Evolutionary conservation across 2,797 vertebrate species (phyloP), one percentile per base, ranked within the genome.

Genomic region (Rhinogobio ventralis): DNA sequence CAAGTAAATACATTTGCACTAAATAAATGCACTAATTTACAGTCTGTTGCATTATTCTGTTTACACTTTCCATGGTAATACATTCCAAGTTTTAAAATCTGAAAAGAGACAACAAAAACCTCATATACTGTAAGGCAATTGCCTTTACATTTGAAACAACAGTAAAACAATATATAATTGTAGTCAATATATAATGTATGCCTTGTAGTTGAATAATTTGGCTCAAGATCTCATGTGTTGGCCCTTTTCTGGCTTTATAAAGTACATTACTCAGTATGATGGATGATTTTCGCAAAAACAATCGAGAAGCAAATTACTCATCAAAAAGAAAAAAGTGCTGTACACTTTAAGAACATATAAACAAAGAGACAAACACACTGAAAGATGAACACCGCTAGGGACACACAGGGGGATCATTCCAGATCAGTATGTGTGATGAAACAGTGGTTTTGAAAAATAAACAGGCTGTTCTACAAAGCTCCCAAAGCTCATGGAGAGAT

Each of bases 361-460:
- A 73, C 69, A 76, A 71, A 79, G 25, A 53, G 73, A 49, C 72
- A 76, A 74, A 82, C 28, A 39, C 19, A 69, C 25, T 42, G 57
- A 28, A 45, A 49, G 68, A 85, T 19, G 49, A 36, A 75, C 39
- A 73, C 68, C 7, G 64, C 53, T 51, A 17, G 8, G 71, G 86
- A 83, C 69, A 62, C 49, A 57, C 51, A 79, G 33, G 64, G 2
- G 71, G 49, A 75, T 81, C 81, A 76, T 86, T 79, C 71, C 33
- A 39, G 75, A 85, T 83, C 88, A 86, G 82, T 77, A 72, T 62
- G 85, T 78, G 84, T 69, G 72, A 69, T 79, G 33, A 82, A 30
- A 85, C 49, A 17, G 60, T 66, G 46, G 25, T 82, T 84, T 71
- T 79, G 84, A 73, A 86, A 42, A 79, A 85, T 85, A 89, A 53